Conservation (phyloP, 2,888 invertebrate species). For the Drosophila ezoana region DNA sequence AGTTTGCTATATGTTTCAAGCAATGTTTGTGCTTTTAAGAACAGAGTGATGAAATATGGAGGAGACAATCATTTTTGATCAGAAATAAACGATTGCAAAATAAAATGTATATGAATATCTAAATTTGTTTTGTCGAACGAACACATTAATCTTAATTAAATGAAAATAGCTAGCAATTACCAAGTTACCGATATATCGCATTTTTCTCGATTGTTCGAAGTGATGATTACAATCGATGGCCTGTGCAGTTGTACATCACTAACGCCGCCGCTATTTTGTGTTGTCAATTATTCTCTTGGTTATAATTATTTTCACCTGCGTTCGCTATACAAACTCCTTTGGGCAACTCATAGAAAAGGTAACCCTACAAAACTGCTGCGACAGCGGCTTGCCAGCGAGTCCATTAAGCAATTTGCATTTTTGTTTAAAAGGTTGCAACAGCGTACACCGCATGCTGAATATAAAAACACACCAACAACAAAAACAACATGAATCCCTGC, state of each 20-base stretch:
- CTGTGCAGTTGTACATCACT: conserved; percentile 27
- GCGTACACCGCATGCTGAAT: conserved; percentile 47
- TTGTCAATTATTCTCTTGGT: conserved; percentile 63
- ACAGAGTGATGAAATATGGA: no score
- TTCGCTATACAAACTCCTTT: conserved; percentile 8
- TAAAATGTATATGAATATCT: no score
- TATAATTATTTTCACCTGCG: conserved; percentile 56
- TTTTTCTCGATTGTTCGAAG: background rate
- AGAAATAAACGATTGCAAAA: background rate
- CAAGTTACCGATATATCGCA: background rate
- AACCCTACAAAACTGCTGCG: background rate
- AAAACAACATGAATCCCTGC: conserved; percentile 89
- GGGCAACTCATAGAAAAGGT: conserved; percentile 24
- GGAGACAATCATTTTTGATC: background rate
- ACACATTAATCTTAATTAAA: no score
- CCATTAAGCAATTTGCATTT: conserved; percentile 3
- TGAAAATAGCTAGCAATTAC: no score
- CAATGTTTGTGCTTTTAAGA: no score
- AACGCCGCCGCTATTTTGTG: conserved; percentile 48
- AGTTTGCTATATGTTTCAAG: no score
- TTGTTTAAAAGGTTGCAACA: conserved; percentile 23
- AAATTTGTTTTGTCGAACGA: no score
- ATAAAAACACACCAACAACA: conserved; percentile 19
- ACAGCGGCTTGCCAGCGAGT: background rate
- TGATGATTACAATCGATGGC: background rate